Base-by-base conservation (phyloP, 2,888 invertebrate species). In the Steinernema hermaphroditum region DNA sequence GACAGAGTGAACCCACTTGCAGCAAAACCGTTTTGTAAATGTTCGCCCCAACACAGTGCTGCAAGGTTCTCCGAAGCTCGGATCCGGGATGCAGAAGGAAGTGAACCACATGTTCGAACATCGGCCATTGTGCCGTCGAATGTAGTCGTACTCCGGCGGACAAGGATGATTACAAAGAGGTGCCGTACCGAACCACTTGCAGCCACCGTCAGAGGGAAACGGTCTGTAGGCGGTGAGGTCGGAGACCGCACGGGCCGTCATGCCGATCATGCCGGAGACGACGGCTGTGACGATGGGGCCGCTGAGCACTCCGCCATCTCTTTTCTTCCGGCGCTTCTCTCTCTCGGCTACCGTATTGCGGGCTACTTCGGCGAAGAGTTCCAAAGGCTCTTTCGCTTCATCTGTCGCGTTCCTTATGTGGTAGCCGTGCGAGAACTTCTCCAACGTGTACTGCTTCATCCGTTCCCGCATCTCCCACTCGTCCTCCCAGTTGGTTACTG, bases 191-290 rank as follows among this genome's bases (percentile, higher is more conserved):
- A 83, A 84, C 84, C 84, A 84, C 37, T 71, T 73, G 50, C 81
- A 82, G 9, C 82, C 83, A 0, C 83, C 83, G 50, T 76, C 75
- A 0, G 79, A 80, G 14, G 77, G 50, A 43, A 73, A 70, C 19
- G 82, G 79, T 32, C 79, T 77, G 74, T 78, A 84, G 70, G 77
- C 81, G 16, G 80, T 80, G 37, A 84, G 72, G 27, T 84, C 83
- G 19, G 76, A 72, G 22, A 84, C 81, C 0, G 83, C 75, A 8
- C 62, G 29, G 24, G 43, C 37, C 22, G 41, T 41, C 76, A 68
- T 74, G 82, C 83, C 83, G 41, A 84, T 84, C 80, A 84, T 83
- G 69, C 84, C 84, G 9, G 82, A 82, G 19, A 84, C 83, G 12
- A 84, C 74, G 34, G 83, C 83, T 0, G 82, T 81, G 2, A 83